A percentile compares a stretch with the other conserved stretches of the same genome.
phyloP scores from a whole-genome alignment of 2,113 vertebrate genomes.

The Myotis yumanensis region DNA sequence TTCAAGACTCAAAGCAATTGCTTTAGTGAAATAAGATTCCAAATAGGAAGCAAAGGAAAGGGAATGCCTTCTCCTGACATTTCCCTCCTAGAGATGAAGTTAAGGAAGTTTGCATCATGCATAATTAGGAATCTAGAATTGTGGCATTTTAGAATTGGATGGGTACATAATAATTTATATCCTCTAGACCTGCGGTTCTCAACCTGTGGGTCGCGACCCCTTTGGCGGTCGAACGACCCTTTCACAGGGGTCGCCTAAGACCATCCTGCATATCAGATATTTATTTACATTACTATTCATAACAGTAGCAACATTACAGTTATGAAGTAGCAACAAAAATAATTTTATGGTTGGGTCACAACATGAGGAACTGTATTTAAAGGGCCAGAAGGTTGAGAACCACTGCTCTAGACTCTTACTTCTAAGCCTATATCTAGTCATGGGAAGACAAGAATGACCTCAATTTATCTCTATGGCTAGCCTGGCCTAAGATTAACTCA shows the following conservation, averaged over 20 bases:
- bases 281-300: too few relatives aligned
- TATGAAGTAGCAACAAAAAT: too few relatives aligned
- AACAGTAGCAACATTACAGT: too few relatives aligned
- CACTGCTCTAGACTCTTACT: not conserved
- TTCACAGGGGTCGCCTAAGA: too few relatives aligned
- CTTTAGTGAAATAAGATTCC: not conserved
- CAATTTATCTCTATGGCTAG: not conserved
- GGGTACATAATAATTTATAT: not conserved
- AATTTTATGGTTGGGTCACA: too few relatives aligned
- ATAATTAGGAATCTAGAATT: conserved; percentile 6
- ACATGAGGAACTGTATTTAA: too few relatives aligned
- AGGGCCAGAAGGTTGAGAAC: too few relatives aligned
- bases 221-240: too few relatives aligned
- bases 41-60: not conserved
- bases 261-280: too few relatives aligned
- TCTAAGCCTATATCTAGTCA: not conserved
- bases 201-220: too few relatives aligned
- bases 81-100: not conserved
- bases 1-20: not conserved
- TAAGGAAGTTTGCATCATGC: not conserved
- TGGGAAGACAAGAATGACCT: not conserved
- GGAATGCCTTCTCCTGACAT: not conserved
- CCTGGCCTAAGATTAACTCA: not conserved
- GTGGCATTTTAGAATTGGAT: not conserved
- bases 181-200: not conserved